Percentiles rank a stretch among this genome's conserved stretches.
These are phyloP conservation scores for Steatornis caripensis DNA, from an alignment of 2,113 vertebrate genomes.

Conservation along the genomic window DNA sequence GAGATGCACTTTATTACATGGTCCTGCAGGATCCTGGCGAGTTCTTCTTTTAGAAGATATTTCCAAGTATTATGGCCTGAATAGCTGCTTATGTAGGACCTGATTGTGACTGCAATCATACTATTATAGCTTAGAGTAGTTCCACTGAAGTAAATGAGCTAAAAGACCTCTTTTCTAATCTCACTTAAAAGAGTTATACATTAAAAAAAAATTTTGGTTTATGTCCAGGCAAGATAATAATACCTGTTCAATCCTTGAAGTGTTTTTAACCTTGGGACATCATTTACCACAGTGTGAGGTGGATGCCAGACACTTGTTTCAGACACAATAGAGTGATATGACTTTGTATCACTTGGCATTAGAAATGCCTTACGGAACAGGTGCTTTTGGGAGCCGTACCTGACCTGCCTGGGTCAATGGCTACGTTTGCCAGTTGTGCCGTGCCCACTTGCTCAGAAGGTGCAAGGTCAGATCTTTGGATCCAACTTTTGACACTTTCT, in stretches of 20 bases:
- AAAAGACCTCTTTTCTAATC: background rate
- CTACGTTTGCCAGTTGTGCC: background rate
- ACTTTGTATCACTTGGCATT: background rate
- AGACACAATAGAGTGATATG: background rate
- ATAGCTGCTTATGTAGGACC: background rate
- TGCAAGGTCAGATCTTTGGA: background rate
- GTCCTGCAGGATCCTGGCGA: background rate
- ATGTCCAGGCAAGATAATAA: background rate
- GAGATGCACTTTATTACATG: background rate
- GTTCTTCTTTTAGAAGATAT: background rate
- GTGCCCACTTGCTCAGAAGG: background rate
- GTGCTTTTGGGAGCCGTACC: background rate
- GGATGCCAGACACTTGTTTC: background rate
- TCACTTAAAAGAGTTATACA: background rate
- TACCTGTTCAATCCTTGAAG: background rate
- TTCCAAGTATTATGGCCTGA: background rate
- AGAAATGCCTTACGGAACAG: background rate
- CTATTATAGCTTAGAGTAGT: background rate
- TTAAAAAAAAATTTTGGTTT: background rate
- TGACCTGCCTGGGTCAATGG: background rate
- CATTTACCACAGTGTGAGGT: background rate
- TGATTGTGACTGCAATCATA: background rate
- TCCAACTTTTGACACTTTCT: background rate
- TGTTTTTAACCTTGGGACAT: background rate
- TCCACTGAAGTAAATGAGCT: background rate